Conservation (phyloP, 2,113 vertebrate species). For the Chaetorhynchus papuensis region DNA sequence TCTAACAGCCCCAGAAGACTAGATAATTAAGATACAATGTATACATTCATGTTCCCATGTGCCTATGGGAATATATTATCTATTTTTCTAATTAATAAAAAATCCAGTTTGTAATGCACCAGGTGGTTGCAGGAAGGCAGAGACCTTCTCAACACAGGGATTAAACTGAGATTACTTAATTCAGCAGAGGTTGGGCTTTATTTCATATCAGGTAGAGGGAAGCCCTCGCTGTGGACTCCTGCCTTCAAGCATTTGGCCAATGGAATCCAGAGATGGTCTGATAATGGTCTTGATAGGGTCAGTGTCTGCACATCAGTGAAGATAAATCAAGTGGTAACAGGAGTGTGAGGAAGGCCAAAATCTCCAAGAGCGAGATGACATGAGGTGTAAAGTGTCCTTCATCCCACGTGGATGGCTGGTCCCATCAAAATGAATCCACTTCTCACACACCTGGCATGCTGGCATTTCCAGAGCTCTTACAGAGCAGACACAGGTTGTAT, state of each 20-base stretch:
- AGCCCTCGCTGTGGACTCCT: neutral
- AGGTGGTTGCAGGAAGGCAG: neutral
- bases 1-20: neutral
- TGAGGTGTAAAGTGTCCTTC: neutral
- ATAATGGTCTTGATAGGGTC: neutral
- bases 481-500: fast-evolving
- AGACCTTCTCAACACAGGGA: neutral
- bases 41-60: neutral
- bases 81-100: neutral
- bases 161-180: neutral
- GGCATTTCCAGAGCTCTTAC: neutral
- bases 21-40: neutral
- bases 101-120: neutral
- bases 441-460: fast-evolving
- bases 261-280: neutral
- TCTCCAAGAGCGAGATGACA: fast-evolving
- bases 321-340: neutral
- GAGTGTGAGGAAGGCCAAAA: neutral
- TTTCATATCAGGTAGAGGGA: neutral
- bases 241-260: neutral
- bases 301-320: neutral
- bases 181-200: neutral
- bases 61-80: neutral
- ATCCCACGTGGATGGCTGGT: fast-evolving
- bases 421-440: neutral